Conservation (phyloP, 2,113 vertebrate species). For the Chaenocephalus aceratus region DNA sequence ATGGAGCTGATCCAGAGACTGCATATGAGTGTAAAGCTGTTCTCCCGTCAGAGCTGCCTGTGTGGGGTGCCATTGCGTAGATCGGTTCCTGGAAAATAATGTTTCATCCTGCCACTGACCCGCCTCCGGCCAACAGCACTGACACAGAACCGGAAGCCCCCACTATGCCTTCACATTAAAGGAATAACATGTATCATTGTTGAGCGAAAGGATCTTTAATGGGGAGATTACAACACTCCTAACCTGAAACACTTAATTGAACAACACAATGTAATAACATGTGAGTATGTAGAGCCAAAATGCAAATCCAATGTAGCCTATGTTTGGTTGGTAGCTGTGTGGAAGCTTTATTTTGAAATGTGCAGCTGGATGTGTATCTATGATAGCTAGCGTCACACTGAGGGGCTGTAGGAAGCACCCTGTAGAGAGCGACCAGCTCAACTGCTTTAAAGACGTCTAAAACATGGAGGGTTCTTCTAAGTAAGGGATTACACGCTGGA, state of each 20-base stretch:
- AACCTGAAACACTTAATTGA: background rate
- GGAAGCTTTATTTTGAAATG: constrained; percentile 56
- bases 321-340: background rate
- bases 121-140: constrained; percentile 31
- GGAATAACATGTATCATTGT: rapidly evolving
- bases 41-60: constrained; percentile 3
- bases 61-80: constrained; percentile 23
- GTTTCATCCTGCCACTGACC: constrained; percentile 50
- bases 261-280: background rate
- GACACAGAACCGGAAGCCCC: background rate
- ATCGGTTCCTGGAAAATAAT: constrained; percentile 63
- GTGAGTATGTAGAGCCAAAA: no score
- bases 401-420: constrained; percentile 37
- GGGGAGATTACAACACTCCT: rapidly evolving
- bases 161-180: constrained; percentile 5
- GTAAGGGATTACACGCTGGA: background rate
- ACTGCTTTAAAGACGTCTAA: background rate
- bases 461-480: constrained; percentile 21
- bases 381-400: background rate
- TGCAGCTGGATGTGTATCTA: background rate
- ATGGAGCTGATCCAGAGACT: background rate
- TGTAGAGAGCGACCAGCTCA: constrained; percentile 1
- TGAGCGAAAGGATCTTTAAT: background rate
- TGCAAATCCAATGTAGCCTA: background rate
- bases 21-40: no score